phyloP scores from a whole-genome alignment of 2,888 invertebrate genomes.

The Limnephilus lunatus region DNA sequence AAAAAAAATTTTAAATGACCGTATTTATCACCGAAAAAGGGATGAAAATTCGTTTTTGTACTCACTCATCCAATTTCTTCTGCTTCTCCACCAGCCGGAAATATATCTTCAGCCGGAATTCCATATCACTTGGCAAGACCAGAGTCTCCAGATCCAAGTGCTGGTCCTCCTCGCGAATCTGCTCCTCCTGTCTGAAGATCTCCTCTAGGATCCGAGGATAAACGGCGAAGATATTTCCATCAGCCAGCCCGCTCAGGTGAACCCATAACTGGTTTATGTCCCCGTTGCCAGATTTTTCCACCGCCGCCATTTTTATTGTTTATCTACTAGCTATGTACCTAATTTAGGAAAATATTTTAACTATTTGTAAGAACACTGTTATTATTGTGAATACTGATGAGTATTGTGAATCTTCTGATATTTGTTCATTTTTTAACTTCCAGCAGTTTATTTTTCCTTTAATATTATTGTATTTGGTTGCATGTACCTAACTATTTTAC shows the following conservation, averaged over 20 bases:
- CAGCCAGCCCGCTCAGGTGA: conserved; percentile 77
- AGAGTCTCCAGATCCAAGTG: conserved; percentile 77
- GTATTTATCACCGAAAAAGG: not conserved
- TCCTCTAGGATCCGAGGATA: conserved; percentile 82
- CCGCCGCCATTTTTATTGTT: not conserved
- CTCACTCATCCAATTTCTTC: conserved; percentile 73
- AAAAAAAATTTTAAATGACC: no score
- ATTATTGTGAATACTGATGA: not conserved
- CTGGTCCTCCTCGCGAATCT: conserved; percentile 71
- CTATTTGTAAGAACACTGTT: not conserved
- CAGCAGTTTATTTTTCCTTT: not conserved
- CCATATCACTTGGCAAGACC: conserved; percentile 83
- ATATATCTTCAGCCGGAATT: conserved; percentile 83
- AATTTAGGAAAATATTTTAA: not conserved
- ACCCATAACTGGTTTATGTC: conserved; percentile 74
- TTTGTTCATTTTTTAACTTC: not conserved
- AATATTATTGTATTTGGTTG: not conserved
- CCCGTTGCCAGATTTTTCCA: conserved; percentile 17
- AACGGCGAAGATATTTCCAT: conserved; percentile 81
- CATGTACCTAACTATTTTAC: not conserved
- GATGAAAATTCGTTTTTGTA: conserved; percentile 13
- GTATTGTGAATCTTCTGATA: not conserved
- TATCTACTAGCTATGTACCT: not conserved
- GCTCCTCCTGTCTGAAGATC: conserved; percentile 75
- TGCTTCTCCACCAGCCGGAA: conserved; percentile 82